Evolutionary conservation across 2,888 invertebrate genomes (phyloP), one percentile per base, ranked within the genome.

Genomic region (Ferrisia virgata): DNA sequence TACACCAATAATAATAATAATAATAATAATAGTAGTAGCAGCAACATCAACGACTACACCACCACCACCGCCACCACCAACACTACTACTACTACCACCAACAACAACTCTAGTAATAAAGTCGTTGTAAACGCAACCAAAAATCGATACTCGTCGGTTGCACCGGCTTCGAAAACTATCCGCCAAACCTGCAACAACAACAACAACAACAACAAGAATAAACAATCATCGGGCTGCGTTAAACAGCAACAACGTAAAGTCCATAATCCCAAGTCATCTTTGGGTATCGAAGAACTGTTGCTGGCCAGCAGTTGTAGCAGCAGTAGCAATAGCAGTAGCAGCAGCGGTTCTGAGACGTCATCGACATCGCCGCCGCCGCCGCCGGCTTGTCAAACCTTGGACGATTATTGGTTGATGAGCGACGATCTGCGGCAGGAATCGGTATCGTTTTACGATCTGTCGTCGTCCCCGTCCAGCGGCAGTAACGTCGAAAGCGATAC

Each of bases 401-500:
- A 25, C 43, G 87, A 87, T 69, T 86, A 86, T 82, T 87, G 87
- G 84, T 85, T 88, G 40, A 88, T 87, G 53, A 85, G 86, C 9
- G 87, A 85, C 58, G 72, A 80, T 82, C 25, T 25, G 72, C 58
- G 85, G 85, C 22, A 86, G 86, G 31, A 87, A 86, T 79, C 86
- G 78, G 4, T 15, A 36, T 79, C 47, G 79, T 47, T 31, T 43
- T 39, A 31, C 53, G 47, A 6, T 43, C 47, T 25, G 13, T n/a
- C 79, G 11, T 36, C n/a, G n/a, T n/a, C n/a, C n/a, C n/a, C n/a
- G n/a, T n/a, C n/a, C n/a, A n/a, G n/a, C 76, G 6, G 18, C 47
- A 47, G 18, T n/a, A n/a, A n/a, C n/a, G n/a, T n/a, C 76, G 76
- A 76, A 0, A 69, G 28, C 33, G 43, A 79, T 28, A 76, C 58